Base-by-base conservation (phyloP, 2,888 invertebrate species). In the Tenthredo distinguenda region DNA sequence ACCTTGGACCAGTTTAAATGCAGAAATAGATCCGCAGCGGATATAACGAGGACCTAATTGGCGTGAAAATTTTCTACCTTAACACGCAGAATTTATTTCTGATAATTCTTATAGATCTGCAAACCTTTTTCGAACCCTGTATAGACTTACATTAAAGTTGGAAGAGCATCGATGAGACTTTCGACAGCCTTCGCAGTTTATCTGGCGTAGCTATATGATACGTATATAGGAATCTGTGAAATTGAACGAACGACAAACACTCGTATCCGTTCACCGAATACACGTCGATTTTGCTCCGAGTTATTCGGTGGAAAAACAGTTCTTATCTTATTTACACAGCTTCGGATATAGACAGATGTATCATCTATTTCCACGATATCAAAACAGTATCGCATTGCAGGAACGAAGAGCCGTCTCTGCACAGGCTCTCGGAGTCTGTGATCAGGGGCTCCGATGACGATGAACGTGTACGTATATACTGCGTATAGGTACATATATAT, bases 291-390 rank as follows among this genome's bases (percentile, higher is more conserved):
- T 55, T 34, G 55, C 50, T 26, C 40, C 50, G 55, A 77, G 34
- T 77, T 77, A 47, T 77, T 50, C 34, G 77, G 77, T 55, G 21
- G 55, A 77, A 77, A 77, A 77, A 77, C 55, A 77, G 15, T 18
- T 55, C 55, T 77, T 77, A 77, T 77, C 77, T 77, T 77, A 77
- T 77, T 77, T 31, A 50, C 34, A 55, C 77, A 77, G 77, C 77
- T 55, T 77, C 55, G 55, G 77, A 77, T 77, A 55, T 34, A 9
- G 77, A 31, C 34, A 43, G 40, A 43, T 74, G 43, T 74, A 43
- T 74, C 40, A 43, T 74, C 34, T 68, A 68, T 68, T 68, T 68
- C 68, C 15, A 68, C 68, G 31, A 18, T 68, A 68, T 68, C 68
- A 68, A 68, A 68, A 68, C 68, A 68, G 34, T 68, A 68, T 68